Evolutionary conservation across 2,888 invertebrate genomes (phyloP).

Genomic region (Andrena bicolor): DNA sequence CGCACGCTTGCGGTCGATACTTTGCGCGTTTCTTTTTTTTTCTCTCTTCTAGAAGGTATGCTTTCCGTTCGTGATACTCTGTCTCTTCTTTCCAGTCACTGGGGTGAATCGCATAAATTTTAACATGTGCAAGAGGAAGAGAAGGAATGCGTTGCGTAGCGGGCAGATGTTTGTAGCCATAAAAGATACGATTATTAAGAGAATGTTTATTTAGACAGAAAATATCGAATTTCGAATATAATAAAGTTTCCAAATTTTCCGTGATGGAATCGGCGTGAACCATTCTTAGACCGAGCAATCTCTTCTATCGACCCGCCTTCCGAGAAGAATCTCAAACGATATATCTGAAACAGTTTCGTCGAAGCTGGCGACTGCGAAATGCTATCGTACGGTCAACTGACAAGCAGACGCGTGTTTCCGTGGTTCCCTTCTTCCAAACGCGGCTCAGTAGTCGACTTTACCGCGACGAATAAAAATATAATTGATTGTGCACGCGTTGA

Average conservation of each 20-base stretch:
- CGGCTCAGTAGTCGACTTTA: constrained; percentile 22
- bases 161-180: constrained; percentile 1
- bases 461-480: constrained; percentile 63
- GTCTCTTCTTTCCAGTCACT: background rate
- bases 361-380: constrained; percentile 3
- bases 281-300: constrained; percentile 43
- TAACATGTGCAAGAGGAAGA: background rate
- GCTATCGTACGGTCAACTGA: background rate
- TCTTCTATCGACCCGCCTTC: constrained; percentile 7
- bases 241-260: constrained; percentile 50
- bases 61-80: background rate
- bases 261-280: constrained; percentile 31
- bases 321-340: constrained; percentile 9
- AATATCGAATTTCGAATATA: constrained; percentile 58
- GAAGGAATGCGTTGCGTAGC: background rate
- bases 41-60: background rate
- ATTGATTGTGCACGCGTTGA: constrained; percentile 73
- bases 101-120: background rate
- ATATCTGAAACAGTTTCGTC: background rate
- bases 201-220: constrained; percentile 60
- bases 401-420: background rate
- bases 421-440: constrained; percentile 12
- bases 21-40: constrained; percentile 2
- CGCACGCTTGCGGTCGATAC: constrained; percentile 40
- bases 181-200: constrained; percentile 40